Evolutionary conservation across 2,113 vertebrate genomes (phyloP).

Genomic region (Uria aalge): DNA sequence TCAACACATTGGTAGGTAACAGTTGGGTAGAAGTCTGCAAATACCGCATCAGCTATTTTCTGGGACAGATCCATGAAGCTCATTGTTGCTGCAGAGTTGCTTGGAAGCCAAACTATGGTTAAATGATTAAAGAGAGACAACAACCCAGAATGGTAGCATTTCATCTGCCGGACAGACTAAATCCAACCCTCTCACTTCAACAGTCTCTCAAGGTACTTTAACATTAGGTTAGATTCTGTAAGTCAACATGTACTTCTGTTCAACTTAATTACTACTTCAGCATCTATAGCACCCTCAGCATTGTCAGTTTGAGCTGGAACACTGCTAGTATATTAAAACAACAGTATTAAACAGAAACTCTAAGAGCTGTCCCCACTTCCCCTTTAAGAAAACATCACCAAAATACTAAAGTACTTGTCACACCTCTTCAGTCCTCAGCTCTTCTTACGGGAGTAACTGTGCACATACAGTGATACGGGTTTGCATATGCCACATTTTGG

Average conservation of each 20-base stretch:
- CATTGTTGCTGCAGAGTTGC: neutral
- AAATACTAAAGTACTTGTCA: neutral
- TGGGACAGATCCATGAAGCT: neutral
- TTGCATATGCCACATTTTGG: neutral
- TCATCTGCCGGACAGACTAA: neutral
- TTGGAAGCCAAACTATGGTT: neutral
- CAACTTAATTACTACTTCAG: neutral
- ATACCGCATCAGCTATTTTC: neutral
- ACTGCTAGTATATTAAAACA: neutral
- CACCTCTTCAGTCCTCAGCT: neutral
- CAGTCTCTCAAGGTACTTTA: neutral
- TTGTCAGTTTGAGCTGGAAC: neutral
- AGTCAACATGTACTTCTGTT: neutral
- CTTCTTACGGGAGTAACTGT: neutral
- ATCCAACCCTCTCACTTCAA: neutral
- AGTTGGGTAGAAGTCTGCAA: neutral
- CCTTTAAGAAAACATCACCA: neutral
- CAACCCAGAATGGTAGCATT: neutral
- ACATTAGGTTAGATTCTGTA: neutral
- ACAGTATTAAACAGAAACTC: neutral
- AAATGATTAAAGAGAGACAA: neutral
- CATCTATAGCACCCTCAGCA: accelerated
- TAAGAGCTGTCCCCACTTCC: neutral
- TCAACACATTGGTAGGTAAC: accelerated
- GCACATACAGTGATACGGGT: neutral